Conservation (phyloP, 2,113 vertebrate species). For the Notechis scutatus region DNA sequence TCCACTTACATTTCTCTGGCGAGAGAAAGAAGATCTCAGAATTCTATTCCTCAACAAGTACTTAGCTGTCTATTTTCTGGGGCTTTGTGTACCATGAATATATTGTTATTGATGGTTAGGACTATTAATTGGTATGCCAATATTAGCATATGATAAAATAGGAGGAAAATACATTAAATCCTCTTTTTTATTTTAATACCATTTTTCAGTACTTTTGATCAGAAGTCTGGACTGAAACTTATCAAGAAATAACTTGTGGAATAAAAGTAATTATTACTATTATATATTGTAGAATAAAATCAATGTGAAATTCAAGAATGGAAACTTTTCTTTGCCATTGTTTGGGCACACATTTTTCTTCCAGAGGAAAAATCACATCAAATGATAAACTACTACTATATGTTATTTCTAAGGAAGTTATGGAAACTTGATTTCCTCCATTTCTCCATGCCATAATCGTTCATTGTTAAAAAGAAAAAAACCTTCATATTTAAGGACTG, state of each 20-base stretch:
- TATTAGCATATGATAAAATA: no score
- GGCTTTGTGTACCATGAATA: no score
- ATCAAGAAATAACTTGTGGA: slow-evolving; percentile 41
- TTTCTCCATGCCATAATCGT: slow-evolving; percentile 40
- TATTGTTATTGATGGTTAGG: no score
- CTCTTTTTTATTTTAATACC: no score
- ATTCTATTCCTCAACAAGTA: no score
- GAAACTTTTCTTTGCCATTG: slow-evolving; percentile 49
- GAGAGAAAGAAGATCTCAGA: no score
- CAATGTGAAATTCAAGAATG: slow-evolving; percentile 54
- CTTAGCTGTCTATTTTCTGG: no score
- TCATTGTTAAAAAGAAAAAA: slow-evolving; percentile 43
- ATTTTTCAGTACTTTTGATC: neutral
- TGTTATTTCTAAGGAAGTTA: slow-evolving; percentile 56
- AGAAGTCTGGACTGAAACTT: slow-evolving; percentile 38
- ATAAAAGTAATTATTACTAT: slow-evolving; percentile 6
- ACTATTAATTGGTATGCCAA: no score
- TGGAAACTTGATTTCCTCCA: slow-evolving; percentile 61
- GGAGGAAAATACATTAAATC: no score
- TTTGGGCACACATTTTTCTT: slow-evolving; percentile 37
- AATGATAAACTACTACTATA: slow-evolving; percentile 49
- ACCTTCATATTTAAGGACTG: slow-evolving; percentile 31
- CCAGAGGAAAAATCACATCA: slow-evolving; percentile 59
- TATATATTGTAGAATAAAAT: slow-evolving; percentile 32
- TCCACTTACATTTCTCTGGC: no score